Percentiles rank a stretch among this genome's conserved stretches.
phyloP scores from a whole-genome alignment of 2,888 invertebrate genomes.

The Invenusta paracnida region DNA sequence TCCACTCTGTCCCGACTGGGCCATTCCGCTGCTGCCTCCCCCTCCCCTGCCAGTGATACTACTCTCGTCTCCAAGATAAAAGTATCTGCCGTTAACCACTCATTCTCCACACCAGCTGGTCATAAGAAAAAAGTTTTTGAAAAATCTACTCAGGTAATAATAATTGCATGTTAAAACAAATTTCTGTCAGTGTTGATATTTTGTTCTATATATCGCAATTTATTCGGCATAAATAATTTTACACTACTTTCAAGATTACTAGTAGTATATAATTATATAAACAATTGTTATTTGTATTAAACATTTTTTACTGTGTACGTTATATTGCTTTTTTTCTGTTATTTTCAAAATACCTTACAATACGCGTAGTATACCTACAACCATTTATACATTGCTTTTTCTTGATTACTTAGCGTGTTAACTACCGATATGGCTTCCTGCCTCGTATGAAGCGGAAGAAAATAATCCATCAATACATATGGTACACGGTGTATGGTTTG shows the following conservation, averaged over 20 bases:
- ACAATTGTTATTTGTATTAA: too few relatives aligned
- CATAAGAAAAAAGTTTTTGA: not conserved
- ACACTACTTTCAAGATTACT: too few relatives aligned
- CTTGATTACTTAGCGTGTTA: not conserved
- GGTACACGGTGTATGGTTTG: not conserved
- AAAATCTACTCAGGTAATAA: not conserved
- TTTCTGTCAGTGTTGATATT: too few relatives aligned
- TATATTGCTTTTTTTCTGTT: not conserved
- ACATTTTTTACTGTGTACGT: not conserved
- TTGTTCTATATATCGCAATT: too few relatives aligned
- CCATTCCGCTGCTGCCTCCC: not conserved
- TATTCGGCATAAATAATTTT: too few relatives aligned
- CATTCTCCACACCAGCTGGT: too few relatives aligned
- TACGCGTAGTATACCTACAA: too few relatives aligned
- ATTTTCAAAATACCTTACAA: not conserved
- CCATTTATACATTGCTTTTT: too few relatives aligned
- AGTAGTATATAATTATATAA: too few relatives aligned
- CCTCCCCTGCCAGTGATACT: not conserved
- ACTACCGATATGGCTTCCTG: not conserved
- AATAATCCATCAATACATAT: not conserved
- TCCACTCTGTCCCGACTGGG: not conserved
- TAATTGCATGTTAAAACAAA: too few relatives aligned
- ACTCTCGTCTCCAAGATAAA: too few relatives aligned
- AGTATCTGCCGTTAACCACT: too few relatives aligned
- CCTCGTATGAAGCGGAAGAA: not conserved